Evolutionary conservation across 1,140 invertebrate genomes (phyloP), one percentile per base, ranked within the genome.

Genomic region (Zaprionus africanus): DNA sequence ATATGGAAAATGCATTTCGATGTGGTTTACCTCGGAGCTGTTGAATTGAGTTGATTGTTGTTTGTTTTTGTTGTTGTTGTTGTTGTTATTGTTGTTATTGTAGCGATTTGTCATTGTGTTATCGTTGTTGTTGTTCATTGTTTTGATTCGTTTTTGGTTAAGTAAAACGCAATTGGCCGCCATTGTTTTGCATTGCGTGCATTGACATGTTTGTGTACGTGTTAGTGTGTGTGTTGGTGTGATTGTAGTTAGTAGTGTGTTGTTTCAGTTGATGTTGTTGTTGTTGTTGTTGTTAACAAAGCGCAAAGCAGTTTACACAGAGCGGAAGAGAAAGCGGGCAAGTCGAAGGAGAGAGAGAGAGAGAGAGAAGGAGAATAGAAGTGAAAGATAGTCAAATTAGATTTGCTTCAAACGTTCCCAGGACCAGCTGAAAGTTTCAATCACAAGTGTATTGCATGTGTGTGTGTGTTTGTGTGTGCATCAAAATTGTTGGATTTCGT

Each of bases 391-490:
- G 75, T 87, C 69, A 82, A 82, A 92, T 92, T 92, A 92, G 92
- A 92, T 92, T 92, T 88, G 79, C 76, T 92, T 92, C 78, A 92
- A 88, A 74, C 78, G 85, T 85, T 92, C 81, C 85, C 91, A 92
- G 73, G 83, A 92, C 91, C 90, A 91, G 71, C 91, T 92, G 82
- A 81, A 82, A 83, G 70, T 79, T 82, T 82, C 63, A 72, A 70
- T 72, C 57, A 76, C 9, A 53, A 49, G 57, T 67, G 41, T 60
- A 15, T 58, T 58, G 59, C 70, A 49, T 72, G 71, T 64, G 68
- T 71, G 60, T 79, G 36, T 34, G 41, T 59, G 53, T 53, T 11
- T 54, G 12, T 72, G 64, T 58, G 75, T 43, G 61, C 28, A 19
- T 63, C 57, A 61, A 36, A 41, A 69, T 56, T 54, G 63, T 60